These are phyloP conservation scores for Rhodeus uyekii DNA, from an alignment of 2,797 vertebrate species.

Conservation along the genomic window DNA sequence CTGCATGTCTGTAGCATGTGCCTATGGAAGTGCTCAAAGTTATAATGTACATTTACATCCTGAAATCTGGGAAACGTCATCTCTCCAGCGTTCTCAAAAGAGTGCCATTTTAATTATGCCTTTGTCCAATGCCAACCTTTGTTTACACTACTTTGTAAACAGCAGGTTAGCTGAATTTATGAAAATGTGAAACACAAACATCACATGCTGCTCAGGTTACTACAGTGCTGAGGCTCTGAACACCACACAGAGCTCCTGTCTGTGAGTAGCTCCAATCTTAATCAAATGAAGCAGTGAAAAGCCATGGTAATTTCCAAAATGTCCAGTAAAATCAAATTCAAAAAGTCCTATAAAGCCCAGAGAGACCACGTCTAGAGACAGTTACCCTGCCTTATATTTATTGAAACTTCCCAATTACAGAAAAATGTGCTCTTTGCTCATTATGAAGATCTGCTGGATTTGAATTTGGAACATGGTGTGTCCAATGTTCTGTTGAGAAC, in stretches of 20 bases:
- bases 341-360: slow-evolving; percentile 17
- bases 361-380: slow-evolving; percentile 18
- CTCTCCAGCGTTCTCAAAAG: slow-evolving; percentile 1
- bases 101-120: slow-evolving; percentile 22
- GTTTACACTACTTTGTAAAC: slow-evolving; percentile 40
- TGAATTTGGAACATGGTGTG: slow-evolving; percentile 14
- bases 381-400: slow-evolving; percentile 16
- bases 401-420: slow-evolving; percentile 42
- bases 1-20: background rate
- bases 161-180: slow-evolving; percentile 40
- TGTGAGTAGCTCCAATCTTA: slow-evolving; percentile 39
- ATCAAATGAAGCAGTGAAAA: slow-evolving; percentile 41
- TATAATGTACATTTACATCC: slow-evolving; percentile 3
- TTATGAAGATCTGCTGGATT: slow-evolving; percentile 11
- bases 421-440: slow-evolving; percentile 32
- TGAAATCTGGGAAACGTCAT: background rate
- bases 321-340: slow-evolving; percentile 42
- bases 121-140: slow-evolving; percentile 17
- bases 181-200: slow-evolving; percentile 44
- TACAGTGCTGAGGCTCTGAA: background rate
- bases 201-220: background rate
- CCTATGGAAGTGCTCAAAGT: background rate
- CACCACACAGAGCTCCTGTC: slow-evolving; percentile 11
- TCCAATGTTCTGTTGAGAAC: slow-evolving; percentile 7
- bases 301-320: slow-evolving; percentile 43